These are phyloP conservation scores for Pangasius krempfi DNA, from an alignment of 2,797 vertebrate genomes.

Conservation along the genomic window DNA sequence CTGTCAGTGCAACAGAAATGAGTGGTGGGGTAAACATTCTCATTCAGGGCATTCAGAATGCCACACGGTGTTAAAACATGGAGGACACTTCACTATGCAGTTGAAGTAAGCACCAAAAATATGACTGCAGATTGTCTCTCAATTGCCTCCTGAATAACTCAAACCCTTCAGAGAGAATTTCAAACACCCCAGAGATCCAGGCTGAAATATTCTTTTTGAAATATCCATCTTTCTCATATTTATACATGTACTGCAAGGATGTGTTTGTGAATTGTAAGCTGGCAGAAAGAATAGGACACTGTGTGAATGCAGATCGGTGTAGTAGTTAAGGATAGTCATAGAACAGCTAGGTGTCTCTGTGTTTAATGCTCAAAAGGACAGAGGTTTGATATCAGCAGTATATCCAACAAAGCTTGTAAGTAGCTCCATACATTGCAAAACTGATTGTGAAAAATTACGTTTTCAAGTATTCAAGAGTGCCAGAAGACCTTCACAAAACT, in stretches of 20 bases:
- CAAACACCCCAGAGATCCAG: background rate
- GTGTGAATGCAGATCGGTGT: slow-evolving; percentile 5
- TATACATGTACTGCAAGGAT: background rate
- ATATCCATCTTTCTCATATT: slow-evolving; percentile 9
- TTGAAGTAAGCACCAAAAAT: slow-evolving; percentile 22
- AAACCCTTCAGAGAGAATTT: slow-evolving; percentile 16
- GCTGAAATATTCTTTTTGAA: slow-evolving; percentile 14
- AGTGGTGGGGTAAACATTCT: slow-evolving; percentile 23
- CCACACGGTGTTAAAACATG: slow-evolving; percentile 5
- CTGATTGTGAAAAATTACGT: slow-evolving; percentile 10
- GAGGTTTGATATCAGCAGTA: slow-evolving; percentile 19
- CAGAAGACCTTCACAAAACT: slow-evolving; percentile 37
- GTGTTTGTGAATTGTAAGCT: slow-evolving; percentile 22
- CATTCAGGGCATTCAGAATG: slow-evolving; percentile 22
- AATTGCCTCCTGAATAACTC: slow-evolving; percentile 35
- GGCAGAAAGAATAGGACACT: background rate
- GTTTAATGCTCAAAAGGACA: background rate
- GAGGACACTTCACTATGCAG: slow-evolving; percentile 38
- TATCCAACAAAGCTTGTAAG: slow-evolving; percentile 31
- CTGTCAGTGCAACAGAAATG: slow-evolving; percentile 24
- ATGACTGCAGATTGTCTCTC: slow-evolving; percentile 29
- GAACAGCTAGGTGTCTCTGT: background rate
- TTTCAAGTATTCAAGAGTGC: slow-evolving; percentile 35
- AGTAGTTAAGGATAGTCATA: slow-evolving; percentile 11
- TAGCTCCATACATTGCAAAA: slow-evolving; percentile 14